Conservation (phyloP, 2,113 vertebrate species). For the Xenopus laevis region DNA sequence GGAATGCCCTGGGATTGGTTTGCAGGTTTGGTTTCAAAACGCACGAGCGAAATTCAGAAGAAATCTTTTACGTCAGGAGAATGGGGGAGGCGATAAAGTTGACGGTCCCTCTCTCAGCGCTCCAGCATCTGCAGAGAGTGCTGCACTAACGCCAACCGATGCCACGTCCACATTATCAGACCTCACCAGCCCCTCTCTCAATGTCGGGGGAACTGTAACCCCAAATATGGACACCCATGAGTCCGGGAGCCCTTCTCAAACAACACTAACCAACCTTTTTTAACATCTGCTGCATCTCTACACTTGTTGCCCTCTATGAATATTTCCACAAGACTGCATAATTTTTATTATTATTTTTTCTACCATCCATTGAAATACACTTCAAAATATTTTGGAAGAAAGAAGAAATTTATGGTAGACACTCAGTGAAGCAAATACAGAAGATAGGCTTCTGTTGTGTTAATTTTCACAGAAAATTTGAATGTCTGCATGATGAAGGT, state of each 20-base stretch:
- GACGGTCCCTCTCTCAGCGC: slow-evolving; percentile 93
- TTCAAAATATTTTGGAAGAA: slow-evolving; percentile 64
- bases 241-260: slow-evolving; percentile 97
- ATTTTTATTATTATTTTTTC: slow-evolving; percentile 53
- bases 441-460: slow-evolving; percentile 19
- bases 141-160: slow-evolving; percentile 93
- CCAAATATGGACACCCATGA: slow-evolving; percentile 99
- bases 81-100: slow-evolving; percentile 98
- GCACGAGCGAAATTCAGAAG: slow-evolving; percentile 99
- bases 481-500: not conserved
- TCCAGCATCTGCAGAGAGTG: slow-evolving; percentile 95
- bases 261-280: slow-evolving; percentile 99
- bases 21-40: slow-evolving; percentile 99
- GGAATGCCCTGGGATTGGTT: slow-evolving; percentile 97
- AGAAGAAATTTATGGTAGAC: slow-evolving; percentile 13
- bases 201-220: slow-evolving; percentile 97
- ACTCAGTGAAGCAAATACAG: slow-evolving; percentile 19
- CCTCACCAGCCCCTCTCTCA: slow-evolving; percentile 98
- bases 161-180: slow-evolving; percentile 98
- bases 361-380: slow-evolving; percentile 46
- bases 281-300: slow-evolving; percentile 74
- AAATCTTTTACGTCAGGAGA: slow-evolving; percentile 99
- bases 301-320: slow-evolving; percentile 58
- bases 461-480: slow-evolving; percentile 14
- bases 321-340: slow-evolving; percentile 46